phyloP scores from a whole-genome alignment of 2,113 vertebrate genomes.

The Coracopsis vasa region DNA sequence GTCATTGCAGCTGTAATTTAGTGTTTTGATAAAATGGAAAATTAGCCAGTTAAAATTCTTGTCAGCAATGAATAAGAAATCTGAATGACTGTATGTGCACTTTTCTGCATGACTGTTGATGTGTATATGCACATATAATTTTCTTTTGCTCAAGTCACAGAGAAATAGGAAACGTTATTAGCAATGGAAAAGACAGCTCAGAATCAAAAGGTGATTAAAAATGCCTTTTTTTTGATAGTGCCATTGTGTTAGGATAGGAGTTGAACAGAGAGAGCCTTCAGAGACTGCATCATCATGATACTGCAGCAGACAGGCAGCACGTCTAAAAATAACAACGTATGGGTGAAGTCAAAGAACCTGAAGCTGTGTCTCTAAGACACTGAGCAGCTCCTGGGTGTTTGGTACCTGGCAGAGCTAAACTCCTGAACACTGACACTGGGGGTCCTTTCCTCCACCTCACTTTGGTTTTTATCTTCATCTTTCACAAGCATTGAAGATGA shows the following conservation, averaged over 20 bases:
- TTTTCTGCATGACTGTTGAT: not conserved
- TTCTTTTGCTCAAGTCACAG: not conserved
- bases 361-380: not conserved
- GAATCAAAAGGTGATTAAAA: not conserved
- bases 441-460: not conserved
- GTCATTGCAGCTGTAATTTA: not conserved
- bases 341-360: not conserved
- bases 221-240: not conserved
- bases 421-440: not conserved
- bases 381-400: not conserved
- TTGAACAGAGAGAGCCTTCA: not conserved
- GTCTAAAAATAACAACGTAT: not conserved
- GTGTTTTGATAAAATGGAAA: slow-evolving; percentile 16
- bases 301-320: not conserved
- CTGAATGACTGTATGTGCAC: not conserved
- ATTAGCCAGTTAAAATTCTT: slow-evolving; percentile 36
- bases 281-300: not conserved
- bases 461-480: not conserved
- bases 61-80: not conserved
- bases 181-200: not conserved
- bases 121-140: not conserved
- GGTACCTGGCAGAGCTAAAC: not conserved
- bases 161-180: not conserved
- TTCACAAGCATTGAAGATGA: not conserved
- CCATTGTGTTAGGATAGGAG: not conserved